Percentiles rank a stretch among this genome's conserved stretches.
Conservation (phyloP, 2,797 vertebrate species). For the Bradypodion ventrale region DNA sequence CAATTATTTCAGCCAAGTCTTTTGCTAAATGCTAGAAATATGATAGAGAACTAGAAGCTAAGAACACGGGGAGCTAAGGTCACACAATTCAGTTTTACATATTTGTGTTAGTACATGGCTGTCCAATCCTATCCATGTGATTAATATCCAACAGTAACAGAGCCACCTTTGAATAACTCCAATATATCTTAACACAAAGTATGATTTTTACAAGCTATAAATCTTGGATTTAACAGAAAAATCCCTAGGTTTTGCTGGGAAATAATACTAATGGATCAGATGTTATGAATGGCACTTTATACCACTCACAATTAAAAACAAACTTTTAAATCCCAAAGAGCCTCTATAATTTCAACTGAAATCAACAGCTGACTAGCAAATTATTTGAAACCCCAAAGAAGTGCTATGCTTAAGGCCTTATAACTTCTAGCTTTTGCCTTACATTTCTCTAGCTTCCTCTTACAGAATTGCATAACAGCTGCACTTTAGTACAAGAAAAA, state of each 20-base stretch:
- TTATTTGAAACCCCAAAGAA: neutral
- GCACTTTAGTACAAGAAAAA: constrained; percentile 3
- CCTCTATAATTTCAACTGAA: neutral
- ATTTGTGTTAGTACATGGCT: constrained; percentile 10
- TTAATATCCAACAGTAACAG: constrained; percentile 48
- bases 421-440: neutral
- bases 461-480: constrained; percentile 25
- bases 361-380: neutral
- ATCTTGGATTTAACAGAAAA: constrained; percentile 63
- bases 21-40: neutral
- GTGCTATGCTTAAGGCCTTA: neutral
- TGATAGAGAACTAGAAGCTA: neutral
- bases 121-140: constrained; percentile 27
- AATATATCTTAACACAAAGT: constrained; percentile 44
- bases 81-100: neutral
- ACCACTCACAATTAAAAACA: neutral
- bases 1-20: neutral
- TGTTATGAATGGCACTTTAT: constrained; percentile 9
- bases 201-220: constrained; percentile 45
- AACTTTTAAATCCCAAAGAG: neutral
- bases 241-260: constrained; percentile 42
- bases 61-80: neutral
- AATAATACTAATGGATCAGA: constrained; percentile 47
- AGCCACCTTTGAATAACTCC: constrained; percentile 51
- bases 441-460: neutral